Conservation (phyloP, 2,113 vertebrate species). For the Pterocles gutturalis region DNA sequence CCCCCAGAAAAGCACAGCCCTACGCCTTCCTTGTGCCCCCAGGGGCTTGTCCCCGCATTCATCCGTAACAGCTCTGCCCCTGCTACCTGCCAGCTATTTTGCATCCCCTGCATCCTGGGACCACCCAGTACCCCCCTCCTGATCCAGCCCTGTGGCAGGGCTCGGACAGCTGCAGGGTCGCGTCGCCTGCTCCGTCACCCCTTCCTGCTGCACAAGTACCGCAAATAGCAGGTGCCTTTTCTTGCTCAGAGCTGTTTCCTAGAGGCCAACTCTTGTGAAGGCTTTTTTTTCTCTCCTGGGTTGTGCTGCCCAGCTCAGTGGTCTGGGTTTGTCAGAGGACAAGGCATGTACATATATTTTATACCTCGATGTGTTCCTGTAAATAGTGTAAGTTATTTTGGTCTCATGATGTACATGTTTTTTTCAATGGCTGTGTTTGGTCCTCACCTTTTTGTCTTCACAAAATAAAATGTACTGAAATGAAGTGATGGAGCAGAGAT, state of each 20-base stretch:
- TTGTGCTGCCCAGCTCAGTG: neutral
- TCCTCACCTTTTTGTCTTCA: conserved; percentile 59
- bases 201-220: neutral
- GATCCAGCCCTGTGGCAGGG: neutral
- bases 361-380: conserved; percentile 61
- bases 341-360: conserved; percentile 50
- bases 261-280: neutral
- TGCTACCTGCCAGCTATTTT: neutral
- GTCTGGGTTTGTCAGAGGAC: neutral
- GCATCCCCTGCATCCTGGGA: neutral
- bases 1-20: neutral
- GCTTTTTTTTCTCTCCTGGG: neutral
- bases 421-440: conserved; percentile 57
- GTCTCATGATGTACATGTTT: conserved; percentile 53
- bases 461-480: conserved; percentile 66
- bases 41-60: neutral
- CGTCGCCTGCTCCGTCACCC: neutral
- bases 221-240: conserved; percentile 40
- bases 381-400: conserved; percentile 76
- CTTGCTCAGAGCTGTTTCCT: neutral
- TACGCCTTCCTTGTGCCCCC: neutral
- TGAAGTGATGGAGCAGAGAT: neutral
- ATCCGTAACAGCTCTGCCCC: neutral
- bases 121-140: neutral
- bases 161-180: neutral